Conservation (phyloP, 1,140 invertebrate genomes). For the Anastrepha obliqua region DNA sequence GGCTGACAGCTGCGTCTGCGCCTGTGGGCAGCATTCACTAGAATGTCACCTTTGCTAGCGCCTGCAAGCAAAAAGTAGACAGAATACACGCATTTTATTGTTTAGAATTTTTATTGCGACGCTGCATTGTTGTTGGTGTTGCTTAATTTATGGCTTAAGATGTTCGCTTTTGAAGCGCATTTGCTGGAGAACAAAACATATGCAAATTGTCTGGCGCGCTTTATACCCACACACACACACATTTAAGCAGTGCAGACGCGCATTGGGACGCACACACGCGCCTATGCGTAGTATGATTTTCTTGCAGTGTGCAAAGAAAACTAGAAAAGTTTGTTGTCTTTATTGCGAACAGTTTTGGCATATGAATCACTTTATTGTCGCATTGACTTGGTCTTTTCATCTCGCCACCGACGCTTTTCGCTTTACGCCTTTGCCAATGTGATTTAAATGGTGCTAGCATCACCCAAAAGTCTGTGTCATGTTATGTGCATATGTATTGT, state of each 20-base stretch:
- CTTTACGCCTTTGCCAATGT: too few species aligned
- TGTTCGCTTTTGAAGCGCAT: neutral
- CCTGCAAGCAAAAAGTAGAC: neutral
- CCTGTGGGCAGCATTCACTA: conserved; percentile 1
- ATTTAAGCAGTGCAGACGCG: neutral
- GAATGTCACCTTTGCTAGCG: neutral
- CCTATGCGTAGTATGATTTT: neutral
- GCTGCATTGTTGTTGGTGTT: neutral
- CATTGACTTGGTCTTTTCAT: too few species aligned
- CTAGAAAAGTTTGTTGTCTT: neutral
- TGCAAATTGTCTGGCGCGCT: neutral
- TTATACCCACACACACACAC: neutral
- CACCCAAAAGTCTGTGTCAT: too few species aligned
- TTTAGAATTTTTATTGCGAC: neutral
- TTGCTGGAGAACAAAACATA: conserved; percentile 11
- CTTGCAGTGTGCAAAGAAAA: neutral
- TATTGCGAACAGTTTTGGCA: neutral
- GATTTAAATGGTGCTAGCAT: too few species aligned
- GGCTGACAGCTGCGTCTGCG: neutral
- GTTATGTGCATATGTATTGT: too few species aligned
- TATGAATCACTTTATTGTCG: neutral
- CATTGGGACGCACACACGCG: neutral
- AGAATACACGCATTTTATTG: neutral
- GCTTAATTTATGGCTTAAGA: neutral
- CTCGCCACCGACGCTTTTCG: too few species aligned